Base-by-base conservation (phyloP, 2,888 invertebrate species). In the Temnothorax rugatulus region DNA sequence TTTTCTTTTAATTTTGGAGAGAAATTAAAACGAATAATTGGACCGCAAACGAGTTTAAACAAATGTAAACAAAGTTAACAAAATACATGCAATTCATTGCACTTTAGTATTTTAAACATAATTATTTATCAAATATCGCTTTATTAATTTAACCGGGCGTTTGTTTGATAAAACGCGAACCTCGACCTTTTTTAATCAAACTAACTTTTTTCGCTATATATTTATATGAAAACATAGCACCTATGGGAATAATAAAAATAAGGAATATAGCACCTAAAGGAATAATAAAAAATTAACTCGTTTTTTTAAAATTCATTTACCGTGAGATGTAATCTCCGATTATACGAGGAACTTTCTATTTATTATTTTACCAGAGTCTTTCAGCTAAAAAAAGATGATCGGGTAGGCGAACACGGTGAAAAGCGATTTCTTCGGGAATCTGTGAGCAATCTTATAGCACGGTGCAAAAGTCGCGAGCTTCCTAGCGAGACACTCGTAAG, bases 341-440 rank as follows among this genome's bases (percentile, higher is more conserved):
- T 66, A 66, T 13, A 25, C n/a, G 8, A 54, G 52, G 2, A 76
- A 52, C 5, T 50, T 25, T 52, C 13, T 50, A 11, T 50, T 34
- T 47, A n/a, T 63, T 15, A 18, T 44, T 75, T 15, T 41, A 25
- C 13, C 4, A 34, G 1, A 15, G 18, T 2, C 21, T 63, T 25
- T 52, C 21, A 50, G 21, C 2, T 4, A 15, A 44, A 25, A 57
- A 44, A 66, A 66, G n/a, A 77, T n/a, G 54, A 29, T 11, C 21
- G 8, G 4, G 4, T 15, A 4, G 25, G 21, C 0, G 7, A 7
- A 57, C 18, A 29, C 18, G 52, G 8, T 15, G 5, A n/a, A 52
- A 57, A 41, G 47, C n/a, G 21, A 75, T 47, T 76, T 38, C 64
- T 50, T 76, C 21, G 76, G 13, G 68, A 77, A 54, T 77, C 38